Percentiles rank a stretch among this genome's conserved stretches.
phyloP scores from a whole-genome alignment of 2,113 vertebrate species.

The Trematomus loennbergii region DNA sequence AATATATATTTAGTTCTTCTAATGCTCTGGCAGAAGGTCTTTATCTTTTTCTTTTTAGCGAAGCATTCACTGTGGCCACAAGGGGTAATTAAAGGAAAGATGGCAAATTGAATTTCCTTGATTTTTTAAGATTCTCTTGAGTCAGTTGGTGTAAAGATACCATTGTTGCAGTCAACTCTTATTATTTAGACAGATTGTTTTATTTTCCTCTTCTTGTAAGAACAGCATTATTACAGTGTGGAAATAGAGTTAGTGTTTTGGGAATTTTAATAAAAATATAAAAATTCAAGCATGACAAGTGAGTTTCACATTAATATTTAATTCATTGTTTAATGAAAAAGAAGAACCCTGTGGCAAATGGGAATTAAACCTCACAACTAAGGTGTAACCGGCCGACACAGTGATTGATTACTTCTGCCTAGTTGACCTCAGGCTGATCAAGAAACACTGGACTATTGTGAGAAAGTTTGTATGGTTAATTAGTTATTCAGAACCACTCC shows the following conservation, averaged over 20 bases:
- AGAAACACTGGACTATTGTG: slow-evolving; percentile 9
- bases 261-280: not conserved
- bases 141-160: not conserved
- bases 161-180: not conserved
- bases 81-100: not conserved
- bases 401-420: slow-evolving; percentile 53
- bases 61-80: not conserved
- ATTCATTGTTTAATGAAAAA: slow-evolving; percentile 33
- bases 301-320: slow-evolving; percentile 15
- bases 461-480: slow-evolving; percentile 10
- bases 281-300: slow-evolving; percentile 5
- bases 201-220: not conserved
- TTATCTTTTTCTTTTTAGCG: not conserved
- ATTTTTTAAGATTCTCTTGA: not conserved
- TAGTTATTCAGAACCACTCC: not conserved
- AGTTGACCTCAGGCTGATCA: slow-evolving; percentile 20
- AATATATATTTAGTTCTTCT: not conserved
- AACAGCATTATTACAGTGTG: not conserved
- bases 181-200: not conserved
- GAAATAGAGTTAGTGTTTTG: not conserved
- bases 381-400: slow-evolving; percentile 25
- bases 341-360: slow-evolving; percentile 44
- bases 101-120: not conserved
- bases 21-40: not conserved
- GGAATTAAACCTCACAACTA: slow-evolving; percentile 46